Conservation (phyloP, 2,113 vertebrate genomes). For the Trichomycterus rosablanca region DNA sequence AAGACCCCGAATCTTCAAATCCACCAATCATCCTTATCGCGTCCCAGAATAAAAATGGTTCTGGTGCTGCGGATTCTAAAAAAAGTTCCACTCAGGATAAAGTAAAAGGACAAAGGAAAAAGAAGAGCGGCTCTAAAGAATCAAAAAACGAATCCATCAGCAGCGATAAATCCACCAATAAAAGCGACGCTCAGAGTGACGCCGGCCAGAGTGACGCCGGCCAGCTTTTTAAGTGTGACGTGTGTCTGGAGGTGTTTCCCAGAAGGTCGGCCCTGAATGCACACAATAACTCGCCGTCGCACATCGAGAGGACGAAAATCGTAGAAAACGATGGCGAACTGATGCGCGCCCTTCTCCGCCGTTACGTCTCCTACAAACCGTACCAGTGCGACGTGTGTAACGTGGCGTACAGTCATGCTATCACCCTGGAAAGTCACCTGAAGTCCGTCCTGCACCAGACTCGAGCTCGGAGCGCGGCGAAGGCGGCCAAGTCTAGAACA, state of each 20-base stretch:
- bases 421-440: constrained; percentile 86
- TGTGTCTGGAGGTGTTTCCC: constrained; percentile 81
- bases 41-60: constrained; percentile 48
- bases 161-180: constrained; percentile 50
- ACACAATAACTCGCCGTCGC: constrained; percentile 82
- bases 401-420: constrained; percentile 88
- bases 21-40: constrained; percentile 9
- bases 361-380: constrained; percentile 75
- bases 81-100: constrained; percentile 43
- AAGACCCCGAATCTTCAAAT: too few relatives aligned
- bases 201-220: too few relatives aligned
- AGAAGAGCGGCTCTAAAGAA: constrained; percentile 44
- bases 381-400: constrained; percentile 84
- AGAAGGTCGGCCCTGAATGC: constrained; percentile 78
- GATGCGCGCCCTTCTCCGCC: constrained; percentile 47
- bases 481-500: constrained; percentile 19
- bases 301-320: constrained; percentile 81
- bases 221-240: constrained; percentile 81
- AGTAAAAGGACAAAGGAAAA: constrained; percentile 45
- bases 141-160: constrained; percentile 43
- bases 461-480: constrained; percentile 63
- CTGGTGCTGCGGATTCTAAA: constrained; percentile 29
- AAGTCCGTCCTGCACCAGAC: constrained; percentile 63
- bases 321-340: constrained; percentile 58
- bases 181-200: constrained; percentile 56